phyloP scores from a whole-genome alignment of 2,888 invertebrate genomes.

The Scaptomyza caliginosa region DNA sequence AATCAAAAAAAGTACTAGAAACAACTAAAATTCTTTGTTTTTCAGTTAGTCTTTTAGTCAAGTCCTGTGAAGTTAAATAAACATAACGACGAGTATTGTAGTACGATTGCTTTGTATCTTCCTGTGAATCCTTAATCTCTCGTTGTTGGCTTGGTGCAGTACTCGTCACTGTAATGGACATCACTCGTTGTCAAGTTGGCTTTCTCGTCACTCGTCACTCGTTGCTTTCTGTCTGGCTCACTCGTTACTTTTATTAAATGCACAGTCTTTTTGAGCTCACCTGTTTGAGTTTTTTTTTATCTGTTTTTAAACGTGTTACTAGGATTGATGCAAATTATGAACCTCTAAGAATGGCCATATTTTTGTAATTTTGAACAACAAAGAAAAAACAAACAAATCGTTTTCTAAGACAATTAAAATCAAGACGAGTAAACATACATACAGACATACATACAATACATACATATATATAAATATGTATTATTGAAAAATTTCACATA shows the following conservation, averaged over 20 bases:
- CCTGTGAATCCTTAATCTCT: not conserved
- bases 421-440: slow-evolving; percentile 42
- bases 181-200: not conserved
- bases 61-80: too few species aligned
- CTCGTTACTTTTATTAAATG: slow-evolving; percentile 5
- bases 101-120: not conserved
- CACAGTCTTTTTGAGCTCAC: slow-evolving; percentile 38
- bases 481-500: slow-evolving; percentile 55
- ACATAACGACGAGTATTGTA: not conserved
- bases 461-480: slow-evolving; percentile 46
- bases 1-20: not conserved
- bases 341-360: slow-evolving; percentile 26
- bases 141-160: not conserved
- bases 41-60: not conserved
- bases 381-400: slow-evolving; percentile 25
- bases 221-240: slow-evolving; percentile 4
- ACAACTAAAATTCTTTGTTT: not conserved
- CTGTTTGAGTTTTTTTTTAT: slow-evolving; percentile 24
- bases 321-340: slow-evolving; percentile 25
- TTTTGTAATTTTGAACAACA: slow-evolving; percentile 12
- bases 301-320: not conserved
- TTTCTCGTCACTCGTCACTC: slow-evolving; percentile 7
- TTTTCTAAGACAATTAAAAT: slow-evolving; percentile 53
- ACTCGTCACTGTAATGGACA: not conserved
- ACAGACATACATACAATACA: slow-evolving; percentile 42